Evolutionary conservation across 2,797 vertebrate genomes (phyloP).

Genomic region (Taeniopygia guttata): DNA sequence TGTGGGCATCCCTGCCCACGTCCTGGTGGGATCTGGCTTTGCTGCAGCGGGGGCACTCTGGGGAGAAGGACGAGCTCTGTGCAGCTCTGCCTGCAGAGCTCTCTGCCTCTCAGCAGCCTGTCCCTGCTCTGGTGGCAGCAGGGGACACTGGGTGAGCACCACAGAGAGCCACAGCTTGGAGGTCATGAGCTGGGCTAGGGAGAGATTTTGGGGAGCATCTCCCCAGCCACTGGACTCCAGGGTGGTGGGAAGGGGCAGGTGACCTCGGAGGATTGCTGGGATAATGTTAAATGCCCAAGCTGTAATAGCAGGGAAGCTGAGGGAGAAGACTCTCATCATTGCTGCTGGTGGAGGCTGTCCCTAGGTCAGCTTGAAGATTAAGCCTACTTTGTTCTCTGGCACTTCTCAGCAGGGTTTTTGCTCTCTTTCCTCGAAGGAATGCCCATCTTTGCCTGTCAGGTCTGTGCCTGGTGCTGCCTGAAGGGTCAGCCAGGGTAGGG

Average conservation of each 20-base stretch:
- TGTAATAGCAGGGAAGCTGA: background rate
- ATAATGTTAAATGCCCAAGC: no score
- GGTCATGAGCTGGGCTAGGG: background rate
- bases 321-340: background rate
- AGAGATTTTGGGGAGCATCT: background rate
- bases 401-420: background rate
- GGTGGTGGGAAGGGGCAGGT: background rate
- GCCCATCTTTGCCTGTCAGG: background rate
- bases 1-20: background rate
- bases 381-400: background rate
- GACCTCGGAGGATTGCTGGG: background rate
- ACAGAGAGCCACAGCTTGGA: background rate
- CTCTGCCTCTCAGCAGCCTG: background rate
- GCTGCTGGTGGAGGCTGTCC: background rate
- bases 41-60: background rate
- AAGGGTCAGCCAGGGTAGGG: background rate
- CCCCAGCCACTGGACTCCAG: fast-evolving
- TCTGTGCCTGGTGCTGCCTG: background rate
- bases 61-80: background rate
- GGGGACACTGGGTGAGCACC: background rate
- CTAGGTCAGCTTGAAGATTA: background rate
- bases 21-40: background rate
- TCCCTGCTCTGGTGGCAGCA: background rate
- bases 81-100: no score
- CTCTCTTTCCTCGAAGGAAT: background rate